Evolutionary conservation across 2,113 vertebrate species (phyloP).

Genomic region (Glareola pratincola): DNA sequence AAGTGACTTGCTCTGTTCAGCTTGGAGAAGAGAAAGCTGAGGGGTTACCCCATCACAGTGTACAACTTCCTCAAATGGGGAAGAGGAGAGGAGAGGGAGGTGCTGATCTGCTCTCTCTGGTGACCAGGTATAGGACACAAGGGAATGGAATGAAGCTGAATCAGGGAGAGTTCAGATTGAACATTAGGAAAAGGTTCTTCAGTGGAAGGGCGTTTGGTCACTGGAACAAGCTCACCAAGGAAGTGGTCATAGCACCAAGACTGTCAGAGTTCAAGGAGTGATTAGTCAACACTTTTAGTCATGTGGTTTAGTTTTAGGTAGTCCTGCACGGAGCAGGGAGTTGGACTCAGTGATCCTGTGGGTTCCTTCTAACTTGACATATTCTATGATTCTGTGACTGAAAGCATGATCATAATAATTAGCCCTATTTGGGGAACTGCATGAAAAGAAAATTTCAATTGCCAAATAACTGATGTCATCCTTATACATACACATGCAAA

Average conservation of each 20-base stretch:
- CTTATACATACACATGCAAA: not conserved
- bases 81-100: not conserved
- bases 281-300: not conserved
- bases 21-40: not conserved
- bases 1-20: not conserved
- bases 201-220: rapidly evolving
- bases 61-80: not conserved
- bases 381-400: not conserved
- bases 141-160: not conserved
- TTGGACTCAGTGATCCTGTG: not conserved
- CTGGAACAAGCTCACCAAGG: not conserved
- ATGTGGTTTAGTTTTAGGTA: not conserved
- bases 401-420: not conserved
- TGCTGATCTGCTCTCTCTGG: not conserved
- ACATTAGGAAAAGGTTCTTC: not conserved
- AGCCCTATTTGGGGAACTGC: not conserved
- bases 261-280: not conserved
- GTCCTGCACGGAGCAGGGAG: not conserved
- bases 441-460: not conserved
- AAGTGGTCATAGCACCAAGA: rapidly evolving
- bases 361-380: not conserved
- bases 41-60: not conserved
- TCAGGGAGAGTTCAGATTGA: not conserved
- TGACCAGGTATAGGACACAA: rapidly evolving
- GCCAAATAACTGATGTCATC: not conserved